phyloP scores from a whole-genome alignment of 2,113 vertebrate genomes.

The Colossoma macropomum region DNA sequence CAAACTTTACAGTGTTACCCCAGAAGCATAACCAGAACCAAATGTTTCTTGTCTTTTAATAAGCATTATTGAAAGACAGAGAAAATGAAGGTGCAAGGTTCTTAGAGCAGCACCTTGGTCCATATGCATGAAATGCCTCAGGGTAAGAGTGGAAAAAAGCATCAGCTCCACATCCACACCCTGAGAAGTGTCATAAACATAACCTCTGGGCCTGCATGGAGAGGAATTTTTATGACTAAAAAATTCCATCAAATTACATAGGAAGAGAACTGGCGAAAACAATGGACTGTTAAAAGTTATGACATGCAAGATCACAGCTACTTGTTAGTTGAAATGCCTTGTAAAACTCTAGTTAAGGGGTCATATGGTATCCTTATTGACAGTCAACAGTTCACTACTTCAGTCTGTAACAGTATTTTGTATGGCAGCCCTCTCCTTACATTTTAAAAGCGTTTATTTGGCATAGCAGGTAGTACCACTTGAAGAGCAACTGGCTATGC shows the following conservation, averaged over 20 bases:
- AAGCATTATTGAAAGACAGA: conserved; percentile 19
- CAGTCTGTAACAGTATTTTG: background rate
- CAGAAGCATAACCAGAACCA: conserved; percentile 22
- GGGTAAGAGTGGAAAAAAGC: background rate
- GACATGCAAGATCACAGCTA: background rate
- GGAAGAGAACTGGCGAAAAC: background rate
- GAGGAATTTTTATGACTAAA: background rate
- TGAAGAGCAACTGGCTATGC: conserved; percentile 3
- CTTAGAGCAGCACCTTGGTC: background rate
- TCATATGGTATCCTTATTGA: background rate
- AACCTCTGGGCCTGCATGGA: background rate
- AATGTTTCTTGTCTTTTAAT: conserved; percentile 24
- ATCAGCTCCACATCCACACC: background rate
- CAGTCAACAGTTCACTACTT: background rate
- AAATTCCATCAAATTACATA: background rate
- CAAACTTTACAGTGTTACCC: background rate
- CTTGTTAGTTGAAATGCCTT: background rate
- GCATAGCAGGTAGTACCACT: conserved; percentile 10
- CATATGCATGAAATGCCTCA: conserved; percentile 2
- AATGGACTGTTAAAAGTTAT: background rate
- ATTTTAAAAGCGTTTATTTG: conserved; percentile 29
- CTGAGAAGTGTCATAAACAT: background rate
- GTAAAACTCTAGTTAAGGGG: background rate
- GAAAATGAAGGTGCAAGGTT: background rate
- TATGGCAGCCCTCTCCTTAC: background rate